Percentiles rank a stretch among this genome's conserved stretches.
Evolutionary conservation across 2,113 vertebrate genomes (phyloP).

Genomic region (Myotis yumanensis): DNA sequence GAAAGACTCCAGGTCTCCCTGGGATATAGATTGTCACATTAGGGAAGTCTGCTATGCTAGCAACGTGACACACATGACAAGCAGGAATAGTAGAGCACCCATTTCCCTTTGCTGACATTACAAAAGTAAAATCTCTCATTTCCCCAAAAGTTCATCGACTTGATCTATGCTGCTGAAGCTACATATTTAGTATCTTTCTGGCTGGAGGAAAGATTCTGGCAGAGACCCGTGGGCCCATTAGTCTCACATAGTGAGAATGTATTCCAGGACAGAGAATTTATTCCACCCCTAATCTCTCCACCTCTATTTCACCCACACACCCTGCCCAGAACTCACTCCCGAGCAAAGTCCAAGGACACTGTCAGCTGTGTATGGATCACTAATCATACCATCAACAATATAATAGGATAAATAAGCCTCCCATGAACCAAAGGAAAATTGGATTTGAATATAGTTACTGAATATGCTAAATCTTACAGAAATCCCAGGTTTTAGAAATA

Average conservation of each 20-base stretch:
- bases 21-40: conserved; percentile 43
- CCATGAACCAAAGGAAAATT: background rate
- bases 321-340: background rate
- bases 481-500: background rate
- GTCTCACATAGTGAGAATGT: background rate
- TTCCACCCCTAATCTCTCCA: background rate
- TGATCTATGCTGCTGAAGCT: conserved; percentile 35
- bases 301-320: too few relatives aligned
- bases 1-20: background rate
- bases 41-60: conserved; percentile 40
- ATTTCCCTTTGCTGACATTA: conserved; percentile 63
- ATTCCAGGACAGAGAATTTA: background rate
- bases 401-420: background rate
- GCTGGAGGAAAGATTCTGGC: conserved; percentile 3
- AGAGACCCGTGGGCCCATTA: background rate
- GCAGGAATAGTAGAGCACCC: conserved; percentile 14
- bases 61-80: conserved; percentile 61
- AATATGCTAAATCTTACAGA: background rate
- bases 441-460: background rate
- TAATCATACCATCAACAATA: background rate
- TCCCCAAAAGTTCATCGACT: conserved; percentile 45
- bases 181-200: conserved; percentile 19
- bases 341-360: background rate
- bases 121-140: conserved; percentile 54
- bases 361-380: background rate